A percentile compares a stretch with the other conserved stretches of the same genome.
phyloP scores from a whole-genome alignment of 2,797 vertebrate genomes.

The Sebastes melanostomus region DNA sequence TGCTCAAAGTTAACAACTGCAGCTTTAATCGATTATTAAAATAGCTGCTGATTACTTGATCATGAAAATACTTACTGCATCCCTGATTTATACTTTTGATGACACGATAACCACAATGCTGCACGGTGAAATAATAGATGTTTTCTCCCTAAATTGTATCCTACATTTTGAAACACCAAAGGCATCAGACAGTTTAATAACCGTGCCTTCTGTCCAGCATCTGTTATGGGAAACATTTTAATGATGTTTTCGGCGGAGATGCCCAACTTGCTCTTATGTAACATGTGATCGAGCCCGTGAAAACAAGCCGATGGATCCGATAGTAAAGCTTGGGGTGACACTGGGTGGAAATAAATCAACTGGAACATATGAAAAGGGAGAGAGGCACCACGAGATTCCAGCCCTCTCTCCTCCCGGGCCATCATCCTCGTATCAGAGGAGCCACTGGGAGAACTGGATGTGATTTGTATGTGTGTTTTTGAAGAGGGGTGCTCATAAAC shows the following conservation, averaged over 20 bases:
- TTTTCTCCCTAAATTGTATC: neutral
- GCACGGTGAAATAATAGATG: neutral
- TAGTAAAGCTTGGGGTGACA: conserved; percentile 20
- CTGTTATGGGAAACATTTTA: conserved; percentile 31
- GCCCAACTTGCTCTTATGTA: conserved; percentile 37
- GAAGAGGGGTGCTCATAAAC: conserved; percentile 82
- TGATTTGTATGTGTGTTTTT: conserved; percentile 84
- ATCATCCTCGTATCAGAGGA: conserved; percentile 61
- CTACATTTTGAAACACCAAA: neutral
- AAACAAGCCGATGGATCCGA: conserved; percentile 35
- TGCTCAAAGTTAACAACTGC: neutral
- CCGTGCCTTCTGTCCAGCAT: conserved; percentile 4
- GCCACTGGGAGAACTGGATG: conserved; percentile 75
- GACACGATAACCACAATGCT: neutral
- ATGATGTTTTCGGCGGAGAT: conserved; percentile 35
- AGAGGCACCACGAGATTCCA: conserved; percentile 39
- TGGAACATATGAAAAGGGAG: conserved; percentile 42
- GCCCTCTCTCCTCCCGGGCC: conserved; percentile 21
- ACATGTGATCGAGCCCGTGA: conserved; percentile 13
- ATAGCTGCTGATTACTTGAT: neutral
- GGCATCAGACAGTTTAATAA: conserved; percentile 2
- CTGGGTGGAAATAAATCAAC: conserved; percentile 51
- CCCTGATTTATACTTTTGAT: neutral
- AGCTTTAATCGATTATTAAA: neutral
- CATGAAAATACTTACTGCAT: neutral